Base-by-base conservation (phyloP, 2,113 vertebrate species). In the Setophaga coronata region DNA sequence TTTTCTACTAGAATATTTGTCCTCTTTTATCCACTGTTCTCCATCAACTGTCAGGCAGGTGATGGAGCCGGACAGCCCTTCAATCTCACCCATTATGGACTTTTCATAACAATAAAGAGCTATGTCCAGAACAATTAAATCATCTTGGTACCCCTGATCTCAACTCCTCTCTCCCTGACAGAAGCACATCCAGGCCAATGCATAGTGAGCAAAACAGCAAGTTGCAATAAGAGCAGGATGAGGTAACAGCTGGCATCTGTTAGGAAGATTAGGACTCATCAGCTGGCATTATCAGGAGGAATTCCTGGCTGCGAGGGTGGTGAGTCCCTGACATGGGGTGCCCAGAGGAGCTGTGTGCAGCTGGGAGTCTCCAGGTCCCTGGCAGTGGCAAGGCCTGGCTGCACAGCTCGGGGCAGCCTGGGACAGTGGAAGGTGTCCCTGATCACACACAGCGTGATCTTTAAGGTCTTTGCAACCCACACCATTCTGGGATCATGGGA, bases 21-120 rank as follows among this genome's bases (percentile, higher is more conserved):
- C 15, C 18, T 87, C 26, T 73, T 56, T 56, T 48, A 60, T 38
- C 38, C 3, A 0, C n/a, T 84, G 18, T 57, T 77, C 69, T 61
- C 57, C 72, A 54, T 1, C 0, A 1, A 18, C n/a, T 50, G 11
- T 28, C 57, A 78, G 19, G 25, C 8, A 72, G 14, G 14, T n/a
- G 43, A 16, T 0, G 6, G 66, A 89, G 36, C 12, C 50, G 0
- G 0, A 67, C 18, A 79, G 66, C 12, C 20, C 58, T 77, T 57
- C 38, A 12, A 24, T 24, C 40, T 77, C 36, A 71, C 20, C 5
- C n/a, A 4, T 6, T n/a, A 67, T 1, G 10, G 53, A 72, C 2
- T 3, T 45, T 42, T 86, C 26, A 34, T 33, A 67, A 25, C 4
- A 79, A 40, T 5, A 60, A 56, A 5, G 54, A 76, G 31, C 34